Evolutionary conservation across 2,113 vertebrate genomes (phyloP).

Genomic region (Tylochromis polylepis): DNA sequence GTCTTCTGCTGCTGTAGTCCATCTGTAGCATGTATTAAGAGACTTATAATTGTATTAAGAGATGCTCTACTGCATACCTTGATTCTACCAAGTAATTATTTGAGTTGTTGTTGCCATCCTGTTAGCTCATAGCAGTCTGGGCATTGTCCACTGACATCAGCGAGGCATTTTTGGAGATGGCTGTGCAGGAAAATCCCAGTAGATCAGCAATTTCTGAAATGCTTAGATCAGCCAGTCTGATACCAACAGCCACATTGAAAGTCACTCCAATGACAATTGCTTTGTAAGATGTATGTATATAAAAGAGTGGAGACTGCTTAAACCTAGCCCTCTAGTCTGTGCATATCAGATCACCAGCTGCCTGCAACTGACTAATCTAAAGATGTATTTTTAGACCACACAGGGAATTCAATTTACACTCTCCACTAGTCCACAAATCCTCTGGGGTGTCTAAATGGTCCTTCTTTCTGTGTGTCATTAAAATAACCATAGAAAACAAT

Average conservation of each 20-base stretch:
- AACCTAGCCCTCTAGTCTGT: neutral
- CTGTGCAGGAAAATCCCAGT: neutral
- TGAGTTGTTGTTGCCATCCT: neutral
- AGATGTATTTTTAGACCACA: constrained; percentile 7
- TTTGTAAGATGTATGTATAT: neutral
- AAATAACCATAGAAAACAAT: constrained; percentile 9
- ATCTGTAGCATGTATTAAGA: accelerated
- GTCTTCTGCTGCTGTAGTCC: neutral
- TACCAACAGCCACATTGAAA: neutral
- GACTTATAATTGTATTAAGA: neutral
- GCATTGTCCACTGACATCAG: neutral
- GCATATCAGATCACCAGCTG: constrained; percentile 26
- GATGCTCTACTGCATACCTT: neutral
- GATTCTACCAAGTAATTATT: neutral
- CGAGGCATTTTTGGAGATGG: neutral
- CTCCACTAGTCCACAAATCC: neutral
- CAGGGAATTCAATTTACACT: neutral
- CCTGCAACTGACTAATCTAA: constrained; percentile 22
- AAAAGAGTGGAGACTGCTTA: constrained; percentile 13
- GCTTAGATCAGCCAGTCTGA: neutral
- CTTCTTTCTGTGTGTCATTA: neutral
- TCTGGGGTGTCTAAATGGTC: neutral
- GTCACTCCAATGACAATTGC: neutral
- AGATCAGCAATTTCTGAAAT: neutral
- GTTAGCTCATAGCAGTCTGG: neutral